phyloP scores from a whole-genome alignment of 1,140 invertebrate genomes.

The Drosophila serrata region DNA sequence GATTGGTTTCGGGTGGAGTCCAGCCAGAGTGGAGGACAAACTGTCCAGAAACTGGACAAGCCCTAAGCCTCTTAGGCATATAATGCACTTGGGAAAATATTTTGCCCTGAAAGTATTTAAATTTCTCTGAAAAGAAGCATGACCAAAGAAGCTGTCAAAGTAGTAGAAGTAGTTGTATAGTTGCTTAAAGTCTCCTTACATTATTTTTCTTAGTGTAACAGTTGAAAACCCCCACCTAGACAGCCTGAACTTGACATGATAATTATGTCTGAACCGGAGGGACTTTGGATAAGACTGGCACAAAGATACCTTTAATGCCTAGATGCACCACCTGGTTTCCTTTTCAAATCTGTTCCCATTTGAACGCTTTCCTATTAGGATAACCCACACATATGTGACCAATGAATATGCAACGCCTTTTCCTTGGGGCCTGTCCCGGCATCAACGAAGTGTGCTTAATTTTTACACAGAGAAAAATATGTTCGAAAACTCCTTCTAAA shows the following conservation, averaged over 20 bases:
- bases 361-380: slow-evolving; percentile 30
- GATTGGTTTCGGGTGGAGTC: slow-evolving; percentile 56
- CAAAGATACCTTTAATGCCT: slow-evolving; percentile 3
- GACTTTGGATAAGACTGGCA: slow-evolving; percentile 20
- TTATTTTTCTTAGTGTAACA: slow-evolving; percentile 11
- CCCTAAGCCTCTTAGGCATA: slow-evolving; percentile 17
- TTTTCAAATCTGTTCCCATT: slow-evolving; percentile 9
- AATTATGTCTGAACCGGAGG: slow-evolving; percentile 26
- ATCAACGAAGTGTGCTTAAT: slow-evolving; percentile 23
- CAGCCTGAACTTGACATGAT: slow-evolving; percentile 33
- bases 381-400: slow-evolving; percentile 52
- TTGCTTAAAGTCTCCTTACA: background rate
- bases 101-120: background rate
- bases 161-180: background rate
- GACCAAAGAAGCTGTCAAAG: too few species aligned
- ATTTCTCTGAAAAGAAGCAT: background rate
- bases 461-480: slow-evolving; percentile 22
- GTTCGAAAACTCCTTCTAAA: too few species aligned
- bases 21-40: slow-evolving; percentile 23
- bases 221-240: background rate
- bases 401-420: slow-evolving; percentile 77
- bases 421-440: slow-evolving; percentile 29
- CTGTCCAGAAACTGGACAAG: slow-evolving; percentile 34
- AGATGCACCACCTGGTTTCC: slow-evolving; percentile 21
- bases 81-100: slow-evolving; percentile 4